Base-by-base conservation (phyloP, 1,140 invertebrate genomes). In the Dendroctonus ponderosae region DNA sequence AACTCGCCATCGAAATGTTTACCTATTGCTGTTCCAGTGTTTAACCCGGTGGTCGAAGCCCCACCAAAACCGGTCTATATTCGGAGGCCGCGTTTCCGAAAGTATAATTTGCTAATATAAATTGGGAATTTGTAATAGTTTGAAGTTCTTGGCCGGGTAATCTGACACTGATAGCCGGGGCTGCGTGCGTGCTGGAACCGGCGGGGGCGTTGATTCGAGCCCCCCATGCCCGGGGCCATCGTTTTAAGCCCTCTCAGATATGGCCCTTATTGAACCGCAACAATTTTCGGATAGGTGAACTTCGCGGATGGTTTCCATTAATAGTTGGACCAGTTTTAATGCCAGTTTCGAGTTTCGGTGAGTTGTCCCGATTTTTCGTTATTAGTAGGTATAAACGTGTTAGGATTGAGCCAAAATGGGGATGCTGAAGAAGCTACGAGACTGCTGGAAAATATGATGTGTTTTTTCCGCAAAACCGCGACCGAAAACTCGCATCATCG, bases 91-190 rank as follows among this genome's bases (percentile, higher is more conserved):
- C 49, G 7, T 60, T 60, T 44, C 38, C 6, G 43, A 65, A 58
- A 66, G 61, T 67, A 61, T 49, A 67, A 67, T 67, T 67, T 61
- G 46, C 57, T 67, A 67, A 58, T 67, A 50, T 60, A 67, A 67
- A 67, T 67, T 60, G 58, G 58, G 44, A 67, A 67, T 67, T 67
- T 67, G 65, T 67, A 61, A 67, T 67, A 67, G 65, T 67, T 67
- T 52, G 65, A 37, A 58, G 41, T 53, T 48, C 51, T 54, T 9
- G 61, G 37, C 61, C 14, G 56, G 62, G 63, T 65, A 65, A 65
- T 65, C 63, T 65, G 63, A 65, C 63, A 65, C 63, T 65, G 46
- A 57, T 51, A 42, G 63, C 43, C 43, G 39, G n/a, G 41, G 48
- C 6, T 54, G 46, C 41, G 63, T 65, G 53, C 63, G 53, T 65